Percentiles rank a stretch among this genome's conserved stretches.
Conservation (phyloP, 2,888 invertebrate species). For the Caenorhabditis sp. region DNA sequence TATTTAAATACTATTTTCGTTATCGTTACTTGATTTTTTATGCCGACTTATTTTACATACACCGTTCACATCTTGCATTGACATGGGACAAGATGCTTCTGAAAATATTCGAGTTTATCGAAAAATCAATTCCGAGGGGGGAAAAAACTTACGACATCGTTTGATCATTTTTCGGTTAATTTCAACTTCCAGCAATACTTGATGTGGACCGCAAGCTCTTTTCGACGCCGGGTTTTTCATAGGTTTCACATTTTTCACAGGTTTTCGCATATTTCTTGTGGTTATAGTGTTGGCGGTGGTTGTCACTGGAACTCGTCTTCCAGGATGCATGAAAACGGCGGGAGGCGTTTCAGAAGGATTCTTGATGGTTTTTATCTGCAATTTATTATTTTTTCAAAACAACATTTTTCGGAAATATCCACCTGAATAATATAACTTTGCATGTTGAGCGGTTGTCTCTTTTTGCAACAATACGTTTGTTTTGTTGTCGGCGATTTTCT, state of each 20-base stretch:
- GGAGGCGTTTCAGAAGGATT: conserved; percentile 11
- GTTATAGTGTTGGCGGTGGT: not conserved
- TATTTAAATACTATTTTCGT: not conserved
- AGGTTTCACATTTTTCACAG: conserved; percentile 23
- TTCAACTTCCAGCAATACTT: conserved; percentile 47
- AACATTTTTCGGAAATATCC: not conserved
- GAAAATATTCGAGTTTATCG: conserved; percentile 16
- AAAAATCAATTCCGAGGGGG: not conserved
- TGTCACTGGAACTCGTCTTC: conserved; percentile 16
- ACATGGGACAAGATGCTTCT: conserved; percentile 47
- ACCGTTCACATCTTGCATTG: conserved; percentile 49
- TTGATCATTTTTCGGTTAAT: conserved; percentile 45
- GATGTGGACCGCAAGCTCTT: conserved; percentile 39
- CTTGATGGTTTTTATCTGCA: conserved; percentile 32
- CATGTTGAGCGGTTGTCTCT: conserved; percentile 41
- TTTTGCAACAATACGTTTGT: conserved; percentile 52
- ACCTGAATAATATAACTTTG: conserved; percentile 46
- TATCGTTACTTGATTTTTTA: not conserved
- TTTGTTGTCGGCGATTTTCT: conserved; percentile 37
- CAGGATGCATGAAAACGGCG: conserved; percentile 34
- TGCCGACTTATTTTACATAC: conserved; percentile 40
- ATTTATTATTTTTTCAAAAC: not conserved
- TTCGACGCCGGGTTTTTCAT: conserved; percentile 11
- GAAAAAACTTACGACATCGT: conserved; percentile 49
- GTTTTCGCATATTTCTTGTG: conserved; percentile 4